phyloP scores from a whole-genome alignment of 2,113 vertebrate species.

The Cryptotis parvus region DNA sequence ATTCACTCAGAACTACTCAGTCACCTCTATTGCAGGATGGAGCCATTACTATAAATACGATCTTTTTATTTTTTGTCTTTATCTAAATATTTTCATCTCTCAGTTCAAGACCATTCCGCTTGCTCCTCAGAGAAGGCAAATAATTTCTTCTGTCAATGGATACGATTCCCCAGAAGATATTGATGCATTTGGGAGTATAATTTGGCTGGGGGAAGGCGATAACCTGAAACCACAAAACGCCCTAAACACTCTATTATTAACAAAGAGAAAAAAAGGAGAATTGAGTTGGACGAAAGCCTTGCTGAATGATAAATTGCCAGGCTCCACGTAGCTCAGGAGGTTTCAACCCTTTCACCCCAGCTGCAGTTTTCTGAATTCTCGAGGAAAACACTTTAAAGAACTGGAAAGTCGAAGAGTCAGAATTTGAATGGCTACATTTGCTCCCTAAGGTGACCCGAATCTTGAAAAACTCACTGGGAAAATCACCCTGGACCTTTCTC shows the following conservation, averaged over 20 bases:
- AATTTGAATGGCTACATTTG: conserved; percentile 44
- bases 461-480: conserved; percentile 60
- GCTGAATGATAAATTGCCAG: conserved; percentile 76
- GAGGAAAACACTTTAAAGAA: conserved; percentile 70
- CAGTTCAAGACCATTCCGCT: conserved; percentile 46
- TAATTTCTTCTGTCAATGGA: conserved; percentile 78
- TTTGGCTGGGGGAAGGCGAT: conserved; percentile 75
- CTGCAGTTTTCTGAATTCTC: conserved; percentile 76
- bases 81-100: conserved; percentile 76
- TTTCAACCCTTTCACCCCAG: conserved; percentile 68
- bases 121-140: conserved; percentile 76
- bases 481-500: not conserved
- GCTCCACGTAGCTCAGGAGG: conserved; percentile 50
- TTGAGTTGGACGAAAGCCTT: conserved; percentile 74
- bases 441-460: conserved; percentile 58
- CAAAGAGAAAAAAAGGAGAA: conserved; percentile 73
- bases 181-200: conserved; percentile 79
- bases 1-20: not conserved
- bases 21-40: not conserved
- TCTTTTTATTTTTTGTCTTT: not conserved
- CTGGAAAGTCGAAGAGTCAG: conserved; percentile 45
- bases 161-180: conserved; percentile 75
- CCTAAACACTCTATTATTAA: conserved; percentile 76
- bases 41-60: conserved; percentile 51
- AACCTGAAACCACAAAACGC: conserved; percentile 79